Base-by-base conservation (phyloP, 2,113 vertebrate species). In the Mus pahari region DNA sequence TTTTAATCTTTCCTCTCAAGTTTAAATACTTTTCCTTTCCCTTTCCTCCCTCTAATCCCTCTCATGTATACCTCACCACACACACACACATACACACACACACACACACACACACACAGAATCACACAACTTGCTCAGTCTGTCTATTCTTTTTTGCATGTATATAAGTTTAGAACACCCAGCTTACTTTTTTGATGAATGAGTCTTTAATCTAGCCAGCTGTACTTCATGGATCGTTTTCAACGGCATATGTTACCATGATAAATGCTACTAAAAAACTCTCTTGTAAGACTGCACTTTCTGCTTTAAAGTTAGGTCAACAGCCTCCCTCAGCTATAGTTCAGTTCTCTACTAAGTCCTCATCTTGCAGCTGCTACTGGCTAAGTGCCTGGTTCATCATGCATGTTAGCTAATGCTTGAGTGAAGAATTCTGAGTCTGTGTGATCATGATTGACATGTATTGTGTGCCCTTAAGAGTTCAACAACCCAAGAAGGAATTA, bases 211-310 rank as follows among this genome's bases (percentile, higher is more conserved):
- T 13, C 36, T 86, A 62, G 45, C 31, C 73, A 70, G 24, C 79
- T 95, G 48, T 94, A 95, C 75, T 62, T 71, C 42, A 75, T 28
- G 36, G 14, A 78, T 74, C 62, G 70, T 94, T 87, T 93, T 66
- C 74, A 94, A 7, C 39, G 58, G 33, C 3, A 24, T 73, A n/a
- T 82, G 95, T 53, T 53, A 31, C 50, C 75, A 19, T 77, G 75
- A 55, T n/a, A 4, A 81, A 9, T 26, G 3, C 86, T 36, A 4
- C 39, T 90, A 28, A 33, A 39, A 39, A 3, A 11, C 31, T 92
- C 17, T 73, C 50, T 31, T 20, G 58, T 53, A 96, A 55, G 45
- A 75, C 50, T 22, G 53, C 22, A 0, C 62, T 45, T 31, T 60
- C 71, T 53, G 39, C 4, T 22, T 50, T 26, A 60, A 87, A n/a